A percentile compares a stretch with the other conserved stretches of the same genome.
Conservation (phyloP, 2,888 invertebrate genomes). For the Sphecodes monilicornis region DNA sequence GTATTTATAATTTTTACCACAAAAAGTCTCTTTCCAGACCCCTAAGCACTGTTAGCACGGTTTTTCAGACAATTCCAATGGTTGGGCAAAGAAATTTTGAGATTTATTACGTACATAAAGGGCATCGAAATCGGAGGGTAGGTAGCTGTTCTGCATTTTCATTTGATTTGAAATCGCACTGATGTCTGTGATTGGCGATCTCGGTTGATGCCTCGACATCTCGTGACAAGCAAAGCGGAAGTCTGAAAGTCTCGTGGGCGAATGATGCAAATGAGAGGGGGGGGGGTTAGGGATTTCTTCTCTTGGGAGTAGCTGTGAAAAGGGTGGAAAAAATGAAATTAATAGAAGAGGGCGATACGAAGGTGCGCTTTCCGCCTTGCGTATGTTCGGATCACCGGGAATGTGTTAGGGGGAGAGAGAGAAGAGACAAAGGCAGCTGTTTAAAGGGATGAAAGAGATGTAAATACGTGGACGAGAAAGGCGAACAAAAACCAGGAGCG, state of each 20-base stretch:
- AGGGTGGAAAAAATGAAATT: slow-evolving; percentile 3
- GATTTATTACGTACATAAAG: too few species aligned
- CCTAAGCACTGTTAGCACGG: too few species aligned
- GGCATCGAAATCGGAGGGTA: too few species aligned
- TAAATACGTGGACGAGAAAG: neutral
- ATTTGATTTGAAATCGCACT: slow-evolving; percentile 30
- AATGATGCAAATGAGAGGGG: neutral
- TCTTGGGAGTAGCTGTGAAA: neutral
- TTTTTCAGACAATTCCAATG: too few species aligned
- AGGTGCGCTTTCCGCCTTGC: neutral
- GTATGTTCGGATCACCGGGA: neutral
- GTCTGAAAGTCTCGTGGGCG: neutral
- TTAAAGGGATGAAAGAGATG: neutral
- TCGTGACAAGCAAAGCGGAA: slow-evolving; percentile 44
- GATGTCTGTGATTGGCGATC: slow-evolving; percentile 16
- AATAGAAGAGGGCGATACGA: neutral
- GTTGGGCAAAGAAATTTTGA: too few species aligned
- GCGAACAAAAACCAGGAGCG: neutral
- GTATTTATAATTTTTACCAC: too few species aligned
- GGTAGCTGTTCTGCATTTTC: too few species aligned
- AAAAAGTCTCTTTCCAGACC: too few species aligned
- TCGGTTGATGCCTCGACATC: slow-evolving; percentile 27
- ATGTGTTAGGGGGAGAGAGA: too few species aligned
- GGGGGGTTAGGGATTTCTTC: neutral
- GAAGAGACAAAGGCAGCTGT: neutral